Conservation (phyloP, 2,797 vertebrate genomes). For the Pachyuromys duprasi region DNA sequence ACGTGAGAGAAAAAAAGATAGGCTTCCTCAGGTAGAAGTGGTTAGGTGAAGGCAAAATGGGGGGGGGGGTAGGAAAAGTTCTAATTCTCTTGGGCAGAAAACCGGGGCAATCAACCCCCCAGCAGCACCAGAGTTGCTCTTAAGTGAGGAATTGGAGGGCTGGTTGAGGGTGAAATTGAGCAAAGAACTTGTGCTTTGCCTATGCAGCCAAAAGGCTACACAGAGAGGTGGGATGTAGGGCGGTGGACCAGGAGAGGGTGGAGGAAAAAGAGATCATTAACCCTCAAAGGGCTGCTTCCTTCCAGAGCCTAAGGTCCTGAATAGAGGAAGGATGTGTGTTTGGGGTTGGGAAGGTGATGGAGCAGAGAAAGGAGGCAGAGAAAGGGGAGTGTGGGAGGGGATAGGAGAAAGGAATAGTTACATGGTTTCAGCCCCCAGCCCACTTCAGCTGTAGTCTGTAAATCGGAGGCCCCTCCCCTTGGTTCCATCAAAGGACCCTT, state of each 20-base stretch:
- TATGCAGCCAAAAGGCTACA: slow-evolving; percentile 63
- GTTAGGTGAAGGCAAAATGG: neutral
- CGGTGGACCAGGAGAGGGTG: neutral
- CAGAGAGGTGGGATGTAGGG: slow-evolving; percentile 20
- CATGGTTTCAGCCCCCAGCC: slow-evolving; percentile 69
- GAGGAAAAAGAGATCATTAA: slow-evolving; percentile 11
- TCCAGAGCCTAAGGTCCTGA: slow-evolving; percentile 56
- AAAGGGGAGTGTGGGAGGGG: slow-evolving; percentile 71
- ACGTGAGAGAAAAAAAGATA: slow-evolving; percentile 21
- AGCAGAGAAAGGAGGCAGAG: slow-evolving; percentile 44
- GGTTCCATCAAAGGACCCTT: slow-evolving; percentile 78
- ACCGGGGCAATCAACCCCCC: slow-evolving; percentile 68
- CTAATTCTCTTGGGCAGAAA: slow-evolving; percentile 74
- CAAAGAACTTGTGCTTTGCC: slow-evolving; percentile 78
- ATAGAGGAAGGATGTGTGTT: slow-evolving; percentile 43
- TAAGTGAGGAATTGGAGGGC: slow-evolving; percentile 25
- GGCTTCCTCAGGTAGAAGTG: slow-evolving; percentile 58
- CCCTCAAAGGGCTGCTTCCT: slow-evolving; percentile 59
- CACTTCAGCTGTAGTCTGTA: slow-evolving; percentile 53
- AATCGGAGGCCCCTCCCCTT: slow-evolving; percentile 55
- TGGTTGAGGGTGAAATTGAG: slow-evolving; percentile 28
- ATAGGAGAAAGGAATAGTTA: slow-evolving; percentile 64
- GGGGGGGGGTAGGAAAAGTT: slow-evolving; percentile 63
- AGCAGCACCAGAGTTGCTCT: slow-evolving; percentile 79
- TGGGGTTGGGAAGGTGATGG: neutral